phyloP scores from a whole-genome alignment of 2,888 invertebrate genomes.

The Himalopsyche kuldschensis region DNA sequence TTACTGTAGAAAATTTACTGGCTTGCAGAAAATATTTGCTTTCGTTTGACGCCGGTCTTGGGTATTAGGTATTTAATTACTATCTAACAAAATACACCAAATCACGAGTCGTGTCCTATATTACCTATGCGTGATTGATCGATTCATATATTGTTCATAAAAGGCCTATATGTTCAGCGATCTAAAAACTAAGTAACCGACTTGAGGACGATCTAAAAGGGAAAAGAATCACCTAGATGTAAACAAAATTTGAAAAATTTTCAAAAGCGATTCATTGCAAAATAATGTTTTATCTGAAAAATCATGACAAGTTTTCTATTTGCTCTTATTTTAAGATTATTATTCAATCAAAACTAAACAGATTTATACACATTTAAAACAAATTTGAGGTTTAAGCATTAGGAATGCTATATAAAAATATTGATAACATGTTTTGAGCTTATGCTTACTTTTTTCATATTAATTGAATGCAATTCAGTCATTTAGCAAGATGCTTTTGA shows the following conservation, averaged over 20 bases:
- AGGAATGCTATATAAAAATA: no score
- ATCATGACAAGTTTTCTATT: not conserved
- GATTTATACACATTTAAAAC: no score
- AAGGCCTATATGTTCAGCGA: not conserved
- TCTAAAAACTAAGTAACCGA: not conserved
- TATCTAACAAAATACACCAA: not conserved
- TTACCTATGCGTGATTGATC: not conserved
- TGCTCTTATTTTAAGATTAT: no score
- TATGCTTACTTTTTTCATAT: no score
- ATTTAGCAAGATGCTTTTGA: not conserved
- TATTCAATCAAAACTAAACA: no score
- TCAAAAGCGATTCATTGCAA: not conserved
- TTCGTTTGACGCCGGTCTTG: not conserved
- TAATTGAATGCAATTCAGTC: no score
- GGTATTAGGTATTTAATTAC: not conserved
- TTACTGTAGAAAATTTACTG: no score
- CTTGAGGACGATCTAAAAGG: not conserved
- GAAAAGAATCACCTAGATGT: not conserved
- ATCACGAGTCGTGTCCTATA: not conserved
- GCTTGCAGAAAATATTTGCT: not conserved
- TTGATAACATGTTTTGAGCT: no score
- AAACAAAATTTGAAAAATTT: not conserved
- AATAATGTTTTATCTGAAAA: not conserved
- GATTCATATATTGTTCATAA: not conserved
- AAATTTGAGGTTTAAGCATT: no score